Base-by-base conservation (phyloP, 2,888 invertebrate species). In the Epistrophe grossulariae region DNA sequence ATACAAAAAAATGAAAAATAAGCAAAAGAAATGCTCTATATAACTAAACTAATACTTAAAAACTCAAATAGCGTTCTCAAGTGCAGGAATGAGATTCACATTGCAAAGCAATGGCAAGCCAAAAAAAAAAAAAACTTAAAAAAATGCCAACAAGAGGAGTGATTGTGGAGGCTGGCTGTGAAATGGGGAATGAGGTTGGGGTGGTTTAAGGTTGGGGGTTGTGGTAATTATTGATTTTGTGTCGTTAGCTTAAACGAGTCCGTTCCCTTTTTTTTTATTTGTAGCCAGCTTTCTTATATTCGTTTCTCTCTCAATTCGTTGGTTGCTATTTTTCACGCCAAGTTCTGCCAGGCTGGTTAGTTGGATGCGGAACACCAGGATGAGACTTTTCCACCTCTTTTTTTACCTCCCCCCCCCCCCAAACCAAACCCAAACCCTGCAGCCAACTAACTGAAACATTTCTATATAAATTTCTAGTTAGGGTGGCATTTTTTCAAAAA, bases 221-320 rank as follows among this genome's bases (percentile, higher is more conserved):
- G 88, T 89, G 89, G 89, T 90, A 89, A 90, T 90, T 90, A 90
- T 90, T 89, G 90, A 90, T 90, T 90, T 90, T 89, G 87, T 89
- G 88, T 89, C 89, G 89, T 89, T 89, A 88, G 89, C 87, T 89
- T 88, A 89, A 84, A 79, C 78, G 81, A 79, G 83, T 88, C 77
- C 68, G 62, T 72, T 57, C 40, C 11, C 50, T 62, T 50, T 57
- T 40, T 79, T 74, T 84, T 45, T 17, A 17, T 4, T 17, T 35
- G 35, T 11, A 66, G 45, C 40, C 70, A 48, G 73, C 62, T 74
- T 85, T 70, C 85, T 81, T 85, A 74, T 60, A 59, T 76, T 72
- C 74, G 68, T 82, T 78, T 77, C 81, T 73, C 85, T 68, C 72
- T 71, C 82, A 74, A 74, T 87, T 84, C 80, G 72, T 74, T 72